A percentile compares a stretch with the other conserved stretches of the same genome.
These are phyloP conservation scores for Bambusicola thoracicus DNA, from an alignment of 2,113 vertebrate species.

Conservation along the genomic window DNA sequence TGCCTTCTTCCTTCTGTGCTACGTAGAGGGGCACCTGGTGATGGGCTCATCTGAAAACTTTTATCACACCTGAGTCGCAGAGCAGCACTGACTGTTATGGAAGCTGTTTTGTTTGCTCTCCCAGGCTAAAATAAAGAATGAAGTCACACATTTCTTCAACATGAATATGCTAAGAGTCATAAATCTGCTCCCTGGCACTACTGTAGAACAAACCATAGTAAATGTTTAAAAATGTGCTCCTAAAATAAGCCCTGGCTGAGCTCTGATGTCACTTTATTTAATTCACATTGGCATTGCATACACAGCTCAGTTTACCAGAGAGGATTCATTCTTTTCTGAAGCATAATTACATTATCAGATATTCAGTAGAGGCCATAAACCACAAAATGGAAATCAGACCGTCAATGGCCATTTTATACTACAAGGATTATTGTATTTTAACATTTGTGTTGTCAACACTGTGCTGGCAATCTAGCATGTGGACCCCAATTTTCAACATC, in stretches of 20 bases:
- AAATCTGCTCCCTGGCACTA: slow-evolving; percentile 58
- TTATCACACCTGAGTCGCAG: slow-evolving; percentile 22
- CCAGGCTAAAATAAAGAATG: slow-evolving; percentile 52
- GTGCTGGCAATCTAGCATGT: slow-evolving; percentile 45
- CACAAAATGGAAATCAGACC: slow-evolving; percentile 78
- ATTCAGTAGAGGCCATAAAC: slow-evolving; percentile 79
- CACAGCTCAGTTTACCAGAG: slow-evolving; percentile 72
- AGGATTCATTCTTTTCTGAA: slow-evolving; percentile 75
- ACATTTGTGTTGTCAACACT: slow-evolving; percentile 66
- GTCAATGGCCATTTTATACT: slow-evolving; percentile 72
- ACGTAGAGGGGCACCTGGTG: neutral
- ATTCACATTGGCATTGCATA: slow-evolving; percentile 72
- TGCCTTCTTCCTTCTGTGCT: neutral
- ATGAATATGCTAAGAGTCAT: slow-evolving; percentile 64
- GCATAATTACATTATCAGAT: slow-evolving; percentile 79
- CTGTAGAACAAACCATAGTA: slow-evolving; percentile 70
- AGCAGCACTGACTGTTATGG: neutral
- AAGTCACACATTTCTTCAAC: slow-evolving; percentile 64
- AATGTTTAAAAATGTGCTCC: slow-evolving; percentile 65
- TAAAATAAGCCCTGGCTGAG: slow-evolving; percentile 70
- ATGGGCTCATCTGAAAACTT: slow-evolving; percentile 3
- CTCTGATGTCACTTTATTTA: slow-evolving; percentile 74
- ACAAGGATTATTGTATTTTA: slow-evolving; percentile 75
- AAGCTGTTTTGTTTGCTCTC: slow-evolving; percentile 53
- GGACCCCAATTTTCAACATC: slow-evolving; percentile 72